A percentile compares a stretch with the other conserved stretches of the same genome.
Conservation (phyloP, 2,888 invertebrate species). For the Synergus itoensis region DNA sequence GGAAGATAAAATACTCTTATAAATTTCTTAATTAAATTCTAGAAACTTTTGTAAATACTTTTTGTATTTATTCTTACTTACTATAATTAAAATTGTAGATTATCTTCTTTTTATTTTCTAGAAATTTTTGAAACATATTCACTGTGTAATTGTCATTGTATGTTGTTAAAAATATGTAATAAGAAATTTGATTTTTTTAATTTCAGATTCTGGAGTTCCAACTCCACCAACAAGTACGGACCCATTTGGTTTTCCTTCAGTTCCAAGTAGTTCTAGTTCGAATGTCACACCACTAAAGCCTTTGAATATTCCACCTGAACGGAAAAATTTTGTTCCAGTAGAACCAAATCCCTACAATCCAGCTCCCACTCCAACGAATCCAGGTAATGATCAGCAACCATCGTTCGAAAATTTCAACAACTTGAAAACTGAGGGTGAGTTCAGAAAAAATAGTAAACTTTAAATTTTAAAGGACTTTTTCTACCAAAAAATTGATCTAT, state of each 20-base stretch:
- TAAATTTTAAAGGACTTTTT: constrained; percentile 7
- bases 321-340: constrained; percentile 48
- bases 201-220: constrained; percentile 48
- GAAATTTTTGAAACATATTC: background rate
- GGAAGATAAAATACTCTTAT: background rate
- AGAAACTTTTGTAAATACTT: too few relatives aligned
- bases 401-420: constrained; percentile 49
- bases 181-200: background rate
- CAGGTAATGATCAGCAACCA: background rate
- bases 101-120: constrained; percentile 10
- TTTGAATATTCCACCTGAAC: constrained; percentile 41
- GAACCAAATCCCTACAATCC: constrained; percentile 67
- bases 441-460: background rate
- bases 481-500: constrained; percentile 16
- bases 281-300: constrained; percentile 45
- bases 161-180: background rate
- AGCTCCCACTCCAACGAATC: constrained; percentile 64
- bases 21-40: too few relatives aligned
- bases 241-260: constrained; percentile 65
- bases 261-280: constrained; percentile 60
- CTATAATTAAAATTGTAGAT: constrained; percentile 1
- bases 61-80: too few relatives aligned
- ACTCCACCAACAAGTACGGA: constrained; percentile 59
- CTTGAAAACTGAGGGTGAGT: constrained; percentile 60
- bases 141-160: background rate